Base-by-base conservation (phyloP, 53 echinoderm and acorn worm genomes). In the Holothuria scabra region DNA sequence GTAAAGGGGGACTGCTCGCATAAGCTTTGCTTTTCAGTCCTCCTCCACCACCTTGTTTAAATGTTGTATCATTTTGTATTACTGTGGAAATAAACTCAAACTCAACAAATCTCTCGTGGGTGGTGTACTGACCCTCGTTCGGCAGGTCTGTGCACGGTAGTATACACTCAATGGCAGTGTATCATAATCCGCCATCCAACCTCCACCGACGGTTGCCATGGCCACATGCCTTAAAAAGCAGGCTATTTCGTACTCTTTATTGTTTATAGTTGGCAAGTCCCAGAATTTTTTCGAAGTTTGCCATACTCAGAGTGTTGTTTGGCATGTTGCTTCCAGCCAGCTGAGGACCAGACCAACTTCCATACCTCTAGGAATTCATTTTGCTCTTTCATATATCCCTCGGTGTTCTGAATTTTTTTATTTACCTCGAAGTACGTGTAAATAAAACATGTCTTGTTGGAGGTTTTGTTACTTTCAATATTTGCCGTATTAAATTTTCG, bases 121-220 rank as follows among this genome's bases (percentile, higher is more conserved):
- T 46, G 4, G 72, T 72, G 22, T 46, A 46, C 5, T 20, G 2
- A 14, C 72, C 72, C 4, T 44, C 8, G 72, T 72, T 44, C 19
- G 46, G 48, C 19, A 24, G 72, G 10, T 49, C 46, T 4, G 46
- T 72, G 22, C 72, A 46, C 1, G 41, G 49, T 1, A 12, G n/a
- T 21, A 72, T 9, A 9, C n/a, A n/a, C 26, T 10, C 12, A 44
- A 11, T 6, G 72, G 72, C 16, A 72, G 46, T 9, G 48, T 25
- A 16, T 72, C 72, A 22, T 24, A 44, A 26, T 72, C 72, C 25
- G 72, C 34, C 72, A 72, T n/a, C 72, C 72, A 72, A 13, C 72
- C 72, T 7, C 72, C 72, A 12, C 72, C 72, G 2, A 72, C 72
- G n/a, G 46, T 25, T 10, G 72, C 72, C 72, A 72, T 72, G 7